phyloP scores from a whole-genome alignment of 2,113 vertebrate species.

The Pedetes capensis region DNA sequence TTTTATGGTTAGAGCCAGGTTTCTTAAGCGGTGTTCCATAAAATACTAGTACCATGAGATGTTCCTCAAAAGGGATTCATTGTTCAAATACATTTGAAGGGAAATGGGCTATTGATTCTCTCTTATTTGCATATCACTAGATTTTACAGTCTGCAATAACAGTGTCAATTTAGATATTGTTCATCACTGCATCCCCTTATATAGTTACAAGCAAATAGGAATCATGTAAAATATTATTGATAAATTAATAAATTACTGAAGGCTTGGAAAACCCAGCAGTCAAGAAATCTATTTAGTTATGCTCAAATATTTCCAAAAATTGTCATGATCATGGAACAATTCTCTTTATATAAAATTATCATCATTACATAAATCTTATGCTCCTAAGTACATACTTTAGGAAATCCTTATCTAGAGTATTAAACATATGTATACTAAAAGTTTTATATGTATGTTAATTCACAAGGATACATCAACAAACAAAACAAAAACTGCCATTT shows the following conservation, averaged over 20 bases:
- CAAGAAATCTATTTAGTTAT: background rate
- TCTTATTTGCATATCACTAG: background rate
- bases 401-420: background rate
- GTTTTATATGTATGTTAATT: background rate
- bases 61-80: slow-evolving; percentile 38
- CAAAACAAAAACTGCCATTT: background rate
- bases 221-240: background rate
- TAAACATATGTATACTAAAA: background rate
- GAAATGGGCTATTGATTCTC: background rate
- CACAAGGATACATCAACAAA: background rate
- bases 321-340: background rate
- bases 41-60: slow-evolving; percentile 56
- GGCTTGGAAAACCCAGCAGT: background rate
- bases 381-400: background rate
- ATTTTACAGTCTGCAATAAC: background rate
- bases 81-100: slow-evolving; percentile 38
- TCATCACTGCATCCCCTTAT: background rate
- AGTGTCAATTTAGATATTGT: background rate
- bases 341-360: background rate
- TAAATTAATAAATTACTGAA: background rate
- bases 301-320: background rate
- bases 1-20: slow-evolving; percentile 63
- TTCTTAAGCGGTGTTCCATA: slow-evolving; percentile 67
- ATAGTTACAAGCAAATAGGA: background rate
- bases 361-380: background rate